Evolutionary conservation across 1,140 invertebrate species (phyloP).

Genomic region (Drosophila seguyi): DNA sequence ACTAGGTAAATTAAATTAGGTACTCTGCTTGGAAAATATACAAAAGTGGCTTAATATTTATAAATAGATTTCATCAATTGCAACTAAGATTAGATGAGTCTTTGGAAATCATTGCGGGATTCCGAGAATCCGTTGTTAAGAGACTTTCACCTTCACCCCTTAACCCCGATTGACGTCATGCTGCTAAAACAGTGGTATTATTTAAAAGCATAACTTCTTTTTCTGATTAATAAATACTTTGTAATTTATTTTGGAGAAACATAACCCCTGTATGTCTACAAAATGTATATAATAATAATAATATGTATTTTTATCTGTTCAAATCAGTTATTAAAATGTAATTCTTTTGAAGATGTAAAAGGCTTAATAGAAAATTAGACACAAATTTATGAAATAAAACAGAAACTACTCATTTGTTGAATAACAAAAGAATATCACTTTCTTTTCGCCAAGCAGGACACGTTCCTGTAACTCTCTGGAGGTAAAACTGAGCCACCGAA

Average conservation of each 20-base stretch:
- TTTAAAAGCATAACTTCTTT: neutral
- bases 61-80: neutral
- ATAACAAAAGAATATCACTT: neutral
- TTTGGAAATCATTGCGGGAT: neutral
- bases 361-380: neutral
- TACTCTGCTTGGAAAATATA: too few species aligned
- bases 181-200: neutral
- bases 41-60: too few species aligned
- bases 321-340: neutral
- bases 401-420: neutral
- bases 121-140: neutral
- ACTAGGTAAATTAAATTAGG: too few species aligned
- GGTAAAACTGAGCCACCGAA: neutral
- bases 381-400: neutral
- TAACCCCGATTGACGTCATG: neutral
- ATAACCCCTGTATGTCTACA: neutral
- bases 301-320: too few species aligned
- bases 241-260: neutral
- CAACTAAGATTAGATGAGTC: neutral
- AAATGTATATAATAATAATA: too few species aligned
- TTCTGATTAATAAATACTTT: neutral
- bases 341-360: neutral
- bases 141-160: too few species aligned
- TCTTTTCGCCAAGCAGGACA: slow-evolving; percentile 2
- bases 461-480: slow-evolving; percentile 1